These are phyloP conservation scores for Hydrozoanthus gracilis DNA, from an alignment of 92 coral and sea anemone genomes.

Conservation along the genomic window DNA sequence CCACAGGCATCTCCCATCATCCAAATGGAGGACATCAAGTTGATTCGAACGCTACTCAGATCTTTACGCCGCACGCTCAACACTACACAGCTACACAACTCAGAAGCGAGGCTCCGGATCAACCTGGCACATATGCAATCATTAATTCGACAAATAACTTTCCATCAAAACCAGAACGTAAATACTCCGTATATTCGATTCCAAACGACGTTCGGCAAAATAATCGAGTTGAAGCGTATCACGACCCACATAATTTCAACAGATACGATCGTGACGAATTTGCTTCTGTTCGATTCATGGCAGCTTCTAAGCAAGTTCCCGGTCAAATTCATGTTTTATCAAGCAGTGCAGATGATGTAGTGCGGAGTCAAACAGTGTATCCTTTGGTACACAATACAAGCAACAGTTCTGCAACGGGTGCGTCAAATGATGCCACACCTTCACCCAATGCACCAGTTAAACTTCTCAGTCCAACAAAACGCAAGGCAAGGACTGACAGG, in stretches of 20 bases:
- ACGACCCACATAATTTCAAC: background rate
- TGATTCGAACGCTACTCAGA: background rate
- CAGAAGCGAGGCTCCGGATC: background rate
- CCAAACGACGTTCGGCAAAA: slow-evolving; percentile 15
- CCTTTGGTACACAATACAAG: background rate
- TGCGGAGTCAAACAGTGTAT: background rate
- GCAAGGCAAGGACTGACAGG: background rate
- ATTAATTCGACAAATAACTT: background rate
- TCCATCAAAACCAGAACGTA: slow-evolving; percentile 6
- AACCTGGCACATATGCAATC: background rate
- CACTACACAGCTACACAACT: background rate
- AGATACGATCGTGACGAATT: background rate
- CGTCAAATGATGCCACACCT: background rate
- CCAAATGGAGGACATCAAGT: background rate
- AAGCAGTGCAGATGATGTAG: background rate
- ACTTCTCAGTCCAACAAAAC: slow-evolving; percentile 42
- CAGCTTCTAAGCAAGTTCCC: background rate
- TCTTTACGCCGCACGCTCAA: background rate
- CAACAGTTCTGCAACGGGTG: background rate
- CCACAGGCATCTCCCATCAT: background rate
- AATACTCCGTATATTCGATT: slow-evolving; percentile 63
- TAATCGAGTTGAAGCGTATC: background rate
- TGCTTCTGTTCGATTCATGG: background rate
- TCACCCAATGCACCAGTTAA: background rate
- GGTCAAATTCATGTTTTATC: background rate